Conservation (phyloP, 2,888 invertebrate species). For the Parthenolecanium corni region DNA sequence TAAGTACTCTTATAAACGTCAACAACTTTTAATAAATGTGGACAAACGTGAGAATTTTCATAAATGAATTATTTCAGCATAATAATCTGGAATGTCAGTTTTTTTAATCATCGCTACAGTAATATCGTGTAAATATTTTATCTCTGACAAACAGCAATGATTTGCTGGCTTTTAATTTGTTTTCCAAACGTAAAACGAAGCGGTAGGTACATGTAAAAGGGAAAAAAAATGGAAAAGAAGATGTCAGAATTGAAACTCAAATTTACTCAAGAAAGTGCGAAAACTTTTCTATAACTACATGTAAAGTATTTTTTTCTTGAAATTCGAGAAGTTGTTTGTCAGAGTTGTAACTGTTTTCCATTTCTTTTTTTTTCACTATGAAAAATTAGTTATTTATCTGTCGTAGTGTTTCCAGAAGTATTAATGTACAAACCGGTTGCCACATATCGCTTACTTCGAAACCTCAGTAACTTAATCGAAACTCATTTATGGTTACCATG, state of each 20-base stretch:
- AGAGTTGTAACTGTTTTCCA: too few relatives aligned
- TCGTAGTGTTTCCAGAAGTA: slow-evolving; percentile 8
- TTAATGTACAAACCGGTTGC: slow-evolving; percentile 22
- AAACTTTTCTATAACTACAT: too few relatives aligned
- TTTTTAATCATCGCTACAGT: not conserved
- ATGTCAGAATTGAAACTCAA: too few relatives aligned
- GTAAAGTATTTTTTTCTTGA: too few relatives aligned
- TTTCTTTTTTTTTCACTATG: not conserved
- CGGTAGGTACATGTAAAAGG: too few relatives aligned
- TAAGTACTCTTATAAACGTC: not conserved
- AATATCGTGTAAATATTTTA: not conserved
- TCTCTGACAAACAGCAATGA: not conserved
- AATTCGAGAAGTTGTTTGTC: too few relatives aligned
- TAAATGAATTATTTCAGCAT: slow-evolving; percentile 7
- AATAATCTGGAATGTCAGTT: not conserved
- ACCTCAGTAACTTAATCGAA: slow-evolving; percentile 23
- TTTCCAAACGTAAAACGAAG: not conserved
- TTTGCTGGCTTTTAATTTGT: slow-evolving; percentile 12
- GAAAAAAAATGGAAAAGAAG: too few relatives aligned
- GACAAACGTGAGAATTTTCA: slow-evolving; percentile 24
- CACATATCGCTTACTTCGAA: slow-evolving; percentile 16
- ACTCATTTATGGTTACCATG: slow-evolving; percentile 22
- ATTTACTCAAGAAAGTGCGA: too few relatives aligned
- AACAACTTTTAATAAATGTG: slow-evolving; percentile 1
- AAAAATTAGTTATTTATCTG: slow-evolving; percentile 25